Base-by-base conservation (phyloP, 2,888 invertebrate genomes). In the Acleris literana region DNA sequence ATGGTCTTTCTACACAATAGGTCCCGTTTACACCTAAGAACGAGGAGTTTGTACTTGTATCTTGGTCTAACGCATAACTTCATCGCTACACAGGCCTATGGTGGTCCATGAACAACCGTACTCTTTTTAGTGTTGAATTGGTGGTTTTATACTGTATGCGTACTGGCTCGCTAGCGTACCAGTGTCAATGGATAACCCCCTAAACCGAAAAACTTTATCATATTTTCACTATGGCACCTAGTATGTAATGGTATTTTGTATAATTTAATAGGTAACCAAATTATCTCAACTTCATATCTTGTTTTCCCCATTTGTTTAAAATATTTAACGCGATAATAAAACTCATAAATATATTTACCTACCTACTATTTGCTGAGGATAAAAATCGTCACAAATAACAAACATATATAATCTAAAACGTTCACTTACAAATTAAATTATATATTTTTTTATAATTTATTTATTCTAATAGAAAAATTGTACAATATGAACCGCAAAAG, bases 221-320 rank as follows among this genome's bases (percentile, higher is more conserved):
- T 7, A 11, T 46, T 46, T 52, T 18, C 1, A 5, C 11, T 52
- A 55, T n/a, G 33, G 3, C 4, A 39, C 13, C 74, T 78, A 77
- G 79, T 81, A 79, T 76, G 70, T 75, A 71, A 59, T 43, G 16
- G 1, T 76, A 73, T 72, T 75, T 80, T 79, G 39, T 51, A n/a
- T 46, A 25, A 46, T 60, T 62, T 44, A 49, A 52, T 61, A 56
- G 49, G 54, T 29, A 46, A 13, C 77, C 74, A 77, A 74, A 84
- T 87, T 90, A 89, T 90, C 89, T 76, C 69, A 75, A 79, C 77
- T 79, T 75, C 82, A 80, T 83, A 87, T 90, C 90, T 83, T 80
- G 76, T 77, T 84, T 83, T 85, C 86, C 77, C 78, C 75, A 81
- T 77, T 69, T 83, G 83, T 86, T 86, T 83, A 79, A 82, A 79